phyloP scores from a whole-genome alignment of 2,888 invertebrate species.

The Gnatocerus cornutus region DNA sequence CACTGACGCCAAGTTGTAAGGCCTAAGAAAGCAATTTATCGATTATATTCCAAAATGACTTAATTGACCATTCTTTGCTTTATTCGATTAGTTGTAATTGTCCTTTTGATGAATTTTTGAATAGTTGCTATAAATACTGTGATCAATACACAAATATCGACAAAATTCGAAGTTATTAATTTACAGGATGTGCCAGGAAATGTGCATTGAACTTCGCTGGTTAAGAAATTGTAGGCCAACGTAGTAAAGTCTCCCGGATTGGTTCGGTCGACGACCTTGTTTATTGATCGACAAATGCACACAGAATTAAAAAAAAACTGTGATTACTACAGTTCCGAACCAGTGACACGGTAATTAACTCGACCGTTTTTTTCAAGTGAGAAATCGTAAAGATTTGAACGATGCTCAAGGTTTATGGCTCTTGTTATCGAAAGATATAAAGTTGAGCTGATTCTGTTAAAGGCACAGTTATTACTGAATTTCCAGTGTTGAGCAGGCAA shows the following conservation, averaged over 20 bases:
- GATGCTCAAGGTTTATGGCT: background rate
- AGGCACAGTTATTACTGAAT: too few relatives aligned
- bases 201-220: background rate
- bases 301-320: background rate
- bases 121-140: background rate
- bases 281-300: conserved; percentile 42
- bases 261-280: conserved; percentile 39
- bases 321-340: too few relatives aligned
- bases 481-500: too few relatives aligned
- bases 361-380: too few relatives aligned
- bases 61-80: too few relatives aligned
- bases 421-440: background rate
- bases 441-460: background rate
- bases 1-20: conserved; percentile 5
- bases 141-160: background rate
- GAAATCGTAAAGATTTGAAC: background rate
- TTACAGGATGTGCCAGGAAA: too few relatives aligned
- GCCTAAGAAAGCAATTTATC: background rate
- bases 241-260: conserved; percentile 22
- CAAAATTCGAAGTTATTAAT: background rate
- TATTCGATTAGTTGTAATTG: too few relatives aligned
- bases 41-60: too few relatives aligned
- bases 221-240: conserved; percentile 25
- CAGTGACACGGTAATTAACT: too few relatives aligned
- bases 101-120: conserved; percentile 3